These are phyloP conservation scores for Heliconius congener DNA, from an alignment of 1,140 invertebrate genomes.

Conservation along the genomic window DNA sequence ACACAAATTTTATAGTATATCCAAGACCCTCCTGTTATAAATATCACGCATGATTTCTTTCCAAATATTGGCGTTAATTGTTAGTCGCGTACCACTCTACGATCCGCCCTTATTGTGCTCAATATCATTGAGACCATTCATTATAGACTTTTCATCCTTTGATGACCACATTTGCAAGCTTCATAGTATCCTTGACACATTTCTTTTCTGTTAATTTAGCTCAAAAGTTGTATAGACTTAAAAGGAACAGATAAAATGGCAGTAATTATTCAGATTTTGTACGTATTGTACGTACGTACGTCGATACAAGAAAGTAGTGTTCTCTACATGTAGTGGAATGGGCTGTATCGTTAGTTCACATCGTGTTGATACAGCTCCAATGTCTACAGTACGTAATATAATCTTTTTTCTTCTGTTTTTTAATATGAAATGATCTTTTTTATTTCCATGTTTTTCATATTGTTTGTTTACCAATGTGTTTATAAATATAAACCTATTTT, in stretches of 20 bases:
- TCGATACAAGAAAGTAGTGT: neutral
- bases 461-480: too few relatives aligned
- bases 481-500: too few relatives aligned
- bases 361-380: conserved; percentile 42
- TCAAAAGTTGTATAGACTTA: conserved; percentile 16
- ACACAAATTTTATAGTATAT: too few relatives aligned
- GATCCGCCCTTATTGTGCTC: conserved; percentile 25
- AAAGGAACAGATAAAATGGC: neutral
- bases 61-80: neutral
- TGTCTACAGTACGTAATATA: conserved; percentile 34
- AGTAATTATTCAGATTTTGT: neutral
- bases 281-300: too few relatives aligned
- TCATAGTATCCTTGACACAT: conserved; percentile 52
- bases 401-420: neutral
- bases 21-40: neutral
- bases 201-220: conserved; percentile 28
- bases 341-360: conserved; percentile 58
- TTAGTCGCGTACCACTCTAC: conserved; percentile 26
- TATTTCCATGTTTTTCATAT: too few relatives aligned
- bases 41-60: neutral
- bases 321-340: conserved; percentile 45
- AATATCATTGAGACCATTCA: neutral
- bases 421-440: neutral
- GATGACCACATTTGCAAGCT: neutral
- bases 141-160: conserved; percentile 20